phyloP scores from a whole-genome alignment of 1,140 invertebrate species.

The Potamilus streckersoni region DNA sequence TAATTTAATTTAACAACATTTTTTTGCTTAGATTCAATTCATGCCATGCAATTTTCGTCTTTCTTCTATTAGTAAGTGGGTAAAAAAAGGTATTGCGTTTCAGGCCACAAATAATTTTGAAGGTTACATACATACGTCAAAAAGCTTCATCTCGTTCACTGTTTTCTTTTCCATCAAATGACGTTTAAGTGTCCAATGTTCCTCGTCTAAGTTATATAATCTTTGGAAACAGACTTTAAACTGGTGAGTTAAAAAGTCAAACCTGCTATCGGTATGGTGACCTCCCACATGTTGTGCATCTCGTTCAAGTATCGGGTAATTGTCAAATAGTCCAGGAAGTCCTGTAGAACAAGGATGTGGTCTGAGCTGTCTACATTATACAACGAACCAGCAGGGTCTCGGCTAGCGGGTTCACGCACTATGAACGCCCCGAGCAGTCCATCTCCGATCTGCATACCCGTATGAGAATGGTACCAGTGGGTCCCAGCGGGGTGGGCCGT shows the following conservation, averaged over 20 bases:
- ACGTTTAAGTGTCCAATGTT: not conserved
- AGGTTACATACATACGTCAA: not conserved
- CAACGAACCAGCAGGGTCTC: constrained; percentile 17
- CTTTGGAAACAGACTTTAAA: not conserved
- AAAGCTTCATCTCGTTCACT: not conserved
- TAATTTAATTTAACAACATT: too few species aligned
- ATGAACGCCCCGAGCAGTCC: constrained; percentile 35
- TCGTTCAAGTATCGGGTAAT: constrained; percentile 22
- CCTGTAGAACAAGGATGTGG: constrained; percentile 40
- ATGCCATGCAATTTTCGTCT: too few species aligned
- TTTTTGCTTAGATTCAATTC: too few species aligned
- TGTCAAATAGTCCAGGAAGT: constrained; percentile 23
- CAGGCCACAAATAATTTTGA: not conserved
- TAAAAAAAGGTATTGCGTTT: too few species aligned
- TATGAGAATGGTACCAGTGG: constrained; percentile 41
- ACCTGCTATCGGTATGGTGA: constrained; percentile 56
- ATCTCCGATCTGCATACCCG: constrained; percentile 30
- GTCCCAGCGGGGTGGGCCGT: constrained; percentile 31
- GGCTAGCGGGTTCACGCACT: constrained; percentile 18
- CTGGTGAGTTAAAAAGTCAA: not conserved
- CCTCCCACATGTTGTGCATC: constrained; percentile 26
- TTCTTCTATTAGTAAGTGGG: too few species aligned
- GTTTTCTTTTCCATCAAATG: not conserved
- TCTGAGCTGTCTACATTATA: constrained; percentile 38
- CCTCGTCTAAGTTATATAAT: not conserved